A percentile compares a stretch with the other conserved stretches of the same genome.
These are phyloP conservation scores for Phylloscopus trochilus DNA, from an alignment of 2,113 vertebrate genomes.

Conservation along the genomic window DNA sequence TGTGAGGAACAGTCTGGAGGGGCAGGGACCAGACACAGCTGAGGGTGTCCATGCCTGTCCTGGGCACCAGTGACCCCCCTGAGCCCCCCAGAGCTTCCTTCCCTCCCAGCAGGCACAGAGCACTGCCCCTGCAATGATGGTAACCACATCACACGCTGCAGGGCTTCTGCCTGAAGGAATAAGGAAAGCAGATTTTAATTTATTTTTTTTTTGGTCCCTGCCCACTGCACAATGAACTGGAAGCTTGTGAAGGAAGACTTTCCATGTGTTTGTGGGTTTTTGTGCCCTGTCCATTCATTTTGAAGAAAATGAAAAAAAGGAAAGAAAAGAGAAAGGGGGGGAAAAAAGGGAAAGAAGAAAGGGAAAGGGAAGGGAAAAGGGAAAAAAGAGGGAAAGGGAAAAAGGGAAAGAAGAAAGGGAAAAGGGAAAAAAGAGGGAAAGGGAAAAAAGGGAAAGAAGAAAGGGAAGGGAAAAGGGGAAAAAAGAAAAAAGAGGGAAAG, in stretches of 20 bases:
- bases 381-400: too few relatives aligned
- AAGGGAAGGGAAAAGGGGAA: rapidly evolving
- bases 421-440: neutral
- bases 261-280: neutral
- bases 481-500: neutral
- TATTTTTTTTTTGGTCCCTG: neutral
- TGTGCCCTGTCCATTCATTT: neutral
- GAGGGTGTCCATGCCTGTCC: rapidly evolving
- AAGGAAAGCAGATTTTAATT: neutral
- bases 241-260: neutral
- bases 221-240: neutral
- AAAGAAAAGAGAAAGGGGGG: rapidly evolving
- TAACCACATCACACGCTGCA: neutral
- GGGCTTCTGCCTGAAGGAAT: neutral
- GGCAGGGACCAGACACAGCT: neutral
- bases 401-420: too few relatives aligned
- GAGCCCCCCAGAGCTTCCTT: neutral
- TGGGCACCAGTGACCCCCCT: neutral
- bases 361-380: rapidly evolving
- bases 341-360: too few relatives aligned
- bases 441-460: rapidly evolving
- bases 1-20: neutral
- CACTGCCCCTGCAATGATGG: neutral
- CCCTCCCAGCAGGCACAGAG: rapidly evolving
- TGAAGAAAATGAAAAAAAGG: rapidly evolving